phyloP scores from a whole-genome alignment of 1,140 invertebrate genomes.

The Acyrthosiphon pisum region DNA sequence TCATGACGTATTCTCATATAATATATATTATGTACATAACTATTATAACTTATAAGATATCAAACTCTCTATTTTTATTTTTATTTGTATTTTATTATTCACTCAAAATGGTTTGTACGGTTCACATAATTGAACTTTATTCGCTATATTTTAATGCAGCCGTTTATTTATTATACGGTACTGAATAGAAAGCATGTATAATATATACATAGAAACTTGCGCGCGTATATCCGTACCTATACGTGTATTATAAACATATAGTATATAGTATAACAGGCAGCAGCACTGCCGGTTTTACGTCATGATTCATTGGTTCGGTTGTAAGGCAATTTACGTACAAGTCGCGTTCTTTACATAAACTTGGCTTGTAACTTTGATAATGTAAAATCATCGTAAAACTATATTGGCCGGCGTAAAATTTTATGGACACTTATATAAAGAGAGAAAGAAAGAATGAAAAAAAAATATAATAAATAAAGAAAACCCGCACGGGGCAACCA shows the following conservation, averaged over 20 bases:
- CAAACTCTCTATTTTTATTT: background rate
- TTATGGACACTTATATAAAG: conserved; percentile 41
- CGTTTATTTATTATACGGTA: conserved; percentile 28
- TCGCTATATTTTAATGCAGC: conserved; percentile 15
- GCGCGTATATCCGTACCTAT: background rate
- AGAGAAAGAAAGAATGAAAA: conserved; percentile 11
- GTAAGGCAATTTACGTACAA: conserved; percentile 54
- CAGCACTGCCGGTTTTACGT: conserved; percentile 33
- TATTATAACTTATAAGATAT: background rate
- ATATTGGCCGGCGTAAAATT: conserved; percentile 54
- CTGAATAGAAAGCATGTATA: conserved; percentile 4
- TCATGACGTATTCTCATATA: background rate
- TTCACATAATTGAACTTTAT: conserved; percentile 30
- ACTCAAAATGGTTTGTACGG: background rate
- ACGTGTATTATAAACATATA: background rate
- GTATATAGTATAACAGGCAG: background rate
- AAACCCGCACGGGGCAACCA: background rate
- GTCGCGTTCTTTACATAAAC: conserved; percentile 53
- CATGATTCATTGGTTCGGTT: conserved; percentile 50
- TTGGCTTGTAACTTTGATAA: conserved; percentile 45
- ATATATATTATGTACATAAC: background rate
- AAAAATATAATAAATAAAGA: conserved; percentile 37
- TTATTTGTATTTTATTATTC: conserved; percentile 14
- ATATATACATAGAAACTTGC: background rate
- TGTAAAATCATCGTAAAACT: conserved; percentile 57